phyloP scores from a whole-genome alignment of 2,797 vertebrate species.

The Chromis chromis region DNA sequence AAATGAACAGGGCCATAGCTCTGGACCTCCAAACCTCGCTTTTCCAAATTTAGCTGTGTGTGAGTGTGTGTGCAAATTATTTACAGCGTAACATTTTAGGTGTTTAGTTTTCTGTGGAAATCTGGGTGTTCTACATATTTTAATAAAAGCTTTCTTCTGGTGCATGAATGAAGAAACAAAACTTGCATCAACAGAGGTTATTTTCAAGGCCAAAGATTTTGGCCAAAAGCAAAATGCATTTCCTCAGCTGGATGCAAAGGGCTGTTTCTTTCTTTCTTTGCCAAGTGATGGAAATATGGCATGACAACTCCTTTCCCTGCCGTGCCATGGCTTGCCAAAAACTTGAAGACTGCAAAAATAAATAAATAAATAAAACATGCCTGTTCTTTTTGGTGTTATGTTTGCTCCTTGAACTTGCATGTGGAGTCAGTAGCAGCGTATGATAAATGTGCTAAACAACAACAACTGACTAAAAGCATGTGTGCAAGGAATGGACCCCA shows the following conservation, averaged over 20 bases:
- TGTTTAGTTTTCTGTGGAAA: not conserved
- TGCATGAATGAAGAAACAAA: not conserved
- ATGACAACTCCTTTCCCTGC: conserved; percentile 14
- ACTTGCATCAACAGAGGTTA: conserved; percentile 21
- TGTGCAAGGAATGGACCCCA: not conserved
- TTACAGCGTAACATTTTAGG: no score
- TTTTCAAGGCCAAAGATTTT: conserved; percentile 20
- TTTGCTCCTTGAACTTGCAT: not conserved
- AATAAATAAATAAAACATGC: no score
- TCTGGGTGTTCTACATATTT: not conserved
- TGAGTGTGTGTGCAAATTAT: not conserved
- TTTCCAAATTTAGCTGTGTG: not conserved
- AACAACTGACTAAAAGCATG: not conserved
- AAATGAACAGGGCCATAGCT: conserved; percentile 20
- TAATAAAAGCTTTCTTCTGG: not conserved
- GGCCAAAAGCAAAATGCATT: conserved; percentile 2
- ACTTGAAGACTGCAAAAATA: not conserved
- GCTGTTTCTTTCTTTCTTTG: not conserved
- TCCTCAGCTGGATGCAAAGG: conserved; percentile 5
- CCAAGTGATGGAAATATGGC: conserved; percentile 22
- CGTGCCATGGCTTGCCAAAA: conserved; percentile 1
- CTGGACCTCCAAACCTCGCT: conserved; percentile 16
- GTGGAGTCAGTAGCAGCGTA: not conserved
- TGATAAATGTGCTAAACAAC: not conserved
- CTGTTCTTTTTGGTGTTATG: not conserved